Conservation (phyloP, 2,888 invertebrate species). For the Callinectes sapidus region DNA sequence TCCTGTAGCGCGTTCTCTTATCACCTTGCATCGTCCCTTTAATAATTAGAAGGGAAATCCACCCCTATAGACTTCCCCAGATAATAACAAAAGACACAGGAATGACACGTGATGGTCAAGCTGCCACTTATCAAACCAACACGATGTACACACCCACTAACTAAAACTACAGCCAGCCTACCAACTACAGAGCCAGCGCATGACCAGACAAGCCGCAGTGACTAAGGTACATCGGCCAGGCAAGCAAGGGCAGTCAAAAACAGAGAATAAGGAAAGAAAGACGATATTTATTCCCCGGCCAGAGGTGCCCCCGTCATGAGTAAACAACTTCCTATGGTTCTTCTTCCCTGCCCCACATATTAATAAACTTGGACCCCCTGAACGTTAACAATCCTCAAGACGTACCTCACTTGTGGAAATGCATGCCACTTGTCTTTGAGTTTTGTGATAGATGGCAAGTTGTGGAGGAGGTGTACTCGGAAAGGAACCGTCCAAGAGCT, state of each 20-base stretch:
- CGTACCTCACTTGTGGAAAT: constrained; percentile 2
- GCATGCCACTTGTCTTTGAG: neutral
- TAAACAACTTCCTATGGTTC: neutral
- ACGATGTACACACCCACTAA: too few species aligned
- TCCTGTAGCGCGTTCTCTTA: too few species aligned
- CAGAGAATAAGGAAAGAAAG: too few species aligned
- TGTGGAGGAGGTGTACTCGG: neutral
- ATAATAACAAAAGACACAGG: too few species aligned
- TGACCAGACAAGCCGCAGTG: neutral
- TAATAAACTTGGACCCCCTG: neutral
- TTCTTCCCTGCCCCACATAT: neutral
- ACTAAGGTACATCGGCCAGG: neutral
- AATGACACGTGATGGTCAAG: too few species aligned
- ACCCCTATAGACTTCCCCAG: too few species aligned
- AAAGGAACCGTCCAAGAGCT: constrained; percentile 46
- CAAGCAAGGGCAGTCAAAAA: too few species aligned
- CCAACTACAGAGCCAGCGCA: neutral
- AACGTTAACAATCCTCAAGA: neutral
- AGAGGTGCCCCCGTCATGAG: neutral
- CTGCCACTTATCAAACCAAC: too few species aligned
- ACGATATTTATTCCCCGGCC: neutral
- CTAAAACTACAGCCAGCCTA: neutral
- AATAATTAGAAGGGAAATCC: too few species aligned
- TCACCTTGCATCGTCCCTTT: too few species aligned
- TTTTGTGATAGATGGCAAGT: neutral